Base-by-base conservation (phyloP, 2,888 invertebrate species). In the Meloe dianella region DNA sequence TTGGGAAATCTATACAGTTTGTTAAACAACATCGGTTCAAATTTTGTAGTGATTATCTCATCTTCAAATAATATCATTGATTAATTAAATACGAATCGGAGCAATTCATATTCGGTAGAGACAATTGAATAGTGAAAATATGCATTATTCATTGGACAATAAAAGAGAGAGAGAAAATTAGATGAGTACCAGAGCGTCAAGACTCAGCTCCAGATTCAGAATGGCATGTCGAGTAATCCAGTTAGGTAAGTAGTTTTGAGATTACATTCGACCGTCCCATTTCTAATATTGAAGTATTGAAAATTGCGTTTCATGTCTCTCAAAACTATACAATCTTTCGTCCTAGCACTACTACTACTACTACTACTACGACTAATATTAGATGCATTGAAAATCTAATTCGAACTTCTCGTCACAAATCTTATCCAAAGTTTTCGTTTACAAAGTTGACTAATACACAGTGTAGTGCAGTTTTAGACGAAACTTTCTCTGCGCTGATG, bases 201-300 rank as follows among this genome's bases (percentile, higher is more conserved):
- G 32, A 35, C 38, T 60, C 60, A 20, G 60, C 58, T 54, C 54
- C 63, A 66, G 65, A 68, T 68, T 63, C 69, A 61, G 64, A 61
- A 69, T 68, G 65, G 65, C 60, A 60, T 66, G 57, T 57, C 56
- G 57, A 24, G 69, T 66, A 69, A 69, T 69, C 64, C 68, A 63
- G 66, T 66, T 68, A 68, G 61, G 63, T 68, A 66, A 68, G 68
- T 64, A 66, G 66, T 69, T 69, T 47, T 54, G 69, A 63, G 64
- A 69, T 69, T 69, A 69, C 64, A 58, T 57, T 10, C 58, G 63
- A 57, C 59, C 66, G 59, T 69, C 69, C 69, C 69, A 66, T 69
- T 64, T 62, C 65, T 68, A 65, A 70, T 70, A 70, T 70, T 68
- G 64, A 65, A 70, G 67, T 68, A 70, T 70, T 66, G 68, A 70